Conservation (phyloP, 2,888 invertebrate genomes). For the Hipparchia semele region DNA sequence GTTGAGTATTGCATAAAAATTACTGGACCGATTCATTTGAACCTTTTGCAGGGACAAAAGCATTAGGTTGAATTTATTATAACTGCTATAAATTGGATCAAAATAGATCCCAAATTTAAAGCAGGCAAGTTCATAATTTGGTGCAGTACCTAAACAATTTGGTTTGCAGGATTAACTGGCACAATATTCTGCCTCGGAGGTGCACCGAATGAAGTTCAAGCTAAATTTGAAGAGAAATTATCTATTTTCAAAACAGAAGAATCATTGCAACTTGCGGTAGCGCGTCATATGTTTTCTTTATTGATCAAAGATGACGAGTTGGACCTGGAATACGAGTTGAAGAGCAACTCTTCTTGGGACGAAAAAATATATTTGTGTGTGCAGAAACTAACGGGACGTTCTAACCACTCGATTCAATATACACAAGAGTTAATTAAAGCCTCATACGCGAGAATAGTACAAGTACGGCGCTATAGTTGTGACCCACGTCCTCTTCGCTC, state of each 20-base stretch:
- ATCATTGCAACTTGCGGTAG: slow-evolving; percentile 46
- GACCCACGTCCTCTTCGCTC: slow-evolving; percentile 46
- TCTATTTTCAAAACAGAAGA: slow-evolving; percentile 42
- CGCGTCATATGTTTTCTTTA: slow-evolving; percentile 47
- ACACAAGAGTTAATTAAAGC: slow-evolving; percentile 49
- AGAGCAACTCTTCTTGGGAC: slow-evolving; percentile 44
- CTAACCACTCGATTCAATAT: slow-evolving; percentile 55
- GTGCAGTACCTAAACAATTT: neutral
- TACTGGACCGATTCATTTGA: no score
- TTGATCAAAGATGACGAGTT: slow-evolving; percentile 36
- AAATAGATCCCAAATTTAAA: neutral
- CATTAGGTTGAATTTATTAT: neutral
- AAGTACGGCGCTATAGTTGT: slow-evolving; percentile 42
- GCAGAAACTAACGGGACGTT: slow-evolving; percentile 47
- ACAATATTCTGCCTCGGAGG: slow-evolving; percentile 61
- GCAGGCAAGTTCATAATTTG: neutral
- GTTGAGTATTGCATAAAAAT: no score
- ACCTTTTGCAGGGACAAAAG: no score
- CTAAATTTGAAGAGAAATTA: slow-evolving; percentile 44
- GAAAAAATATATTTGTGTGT: slow-evolving; percentile 52
- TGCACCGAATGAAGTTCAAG: slow-evolving; percentile 50
- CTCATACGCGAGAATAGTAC: slow-evolving; percentile 48
- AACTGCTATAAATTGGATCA: neutral
- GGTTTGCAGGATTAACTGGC: slow-evolving; percentile 52
- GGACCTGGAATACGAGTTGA: slow-evolving; percentile 36